These are phyloP conservation scores for Pandion haliaetus DNA, from an alignment of 2,113 vertebrate species.

Conservation along the genomic window DNA sequence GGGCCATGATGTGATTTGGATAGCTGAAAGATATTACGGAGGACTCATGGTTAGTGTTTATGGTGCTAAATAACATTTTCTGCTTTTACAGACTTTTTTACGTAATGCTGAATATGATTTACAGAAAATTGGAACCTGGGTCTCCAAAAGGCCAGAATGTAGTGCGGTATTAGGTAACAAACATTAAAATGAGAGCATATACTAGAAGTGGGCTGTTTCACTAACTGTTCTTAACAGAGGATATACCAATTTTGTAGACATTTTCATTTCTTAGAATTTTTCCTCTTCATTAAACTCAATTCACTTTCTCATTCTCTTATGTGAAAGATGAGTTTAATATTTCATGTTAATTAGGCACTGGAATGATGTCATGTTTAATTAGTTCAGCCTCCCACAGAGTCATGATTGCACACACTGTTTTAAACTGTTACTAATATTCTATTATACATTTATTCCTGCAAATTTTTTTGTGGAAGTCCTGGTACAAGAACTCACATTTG, in stretches of 20 bases:
- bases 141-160: background rate
- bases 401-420: background rate
- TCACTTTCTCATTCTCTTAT: background rate
- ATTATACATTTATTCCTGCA: background rate
- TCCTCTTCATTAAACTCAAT: background rate
- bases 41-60: background rate
- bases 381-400: background rate
- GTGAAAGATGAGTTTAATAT: slow-evolving; percentile 19
- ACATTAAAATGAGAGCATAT: background rate
- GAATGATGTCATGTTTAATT: slow-evolving; percentile 26
- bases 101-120: background rate
- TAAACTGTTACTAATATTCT: background rate
- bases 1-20: background rate
- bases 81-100: background rate
- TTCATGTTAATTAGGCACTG: slow-evolving; percentile 3
- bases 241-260: background rate
- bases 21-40: background rate
- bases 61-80: background rate
- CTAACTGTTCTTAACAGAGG: background rate
- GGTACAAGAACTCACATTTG: background rate
- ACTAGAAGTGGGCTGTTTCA: background rate
- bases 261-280: background rate
- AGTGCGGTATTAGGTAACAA: background rate
- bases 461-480: background rate
- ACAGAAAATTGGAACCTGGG: background rate